These are phyloP conservation scores for Didymodactylos carnosus DNA, from an alignment of 2,888 invertebrate species.

Conservation along the genomic window DNA sequence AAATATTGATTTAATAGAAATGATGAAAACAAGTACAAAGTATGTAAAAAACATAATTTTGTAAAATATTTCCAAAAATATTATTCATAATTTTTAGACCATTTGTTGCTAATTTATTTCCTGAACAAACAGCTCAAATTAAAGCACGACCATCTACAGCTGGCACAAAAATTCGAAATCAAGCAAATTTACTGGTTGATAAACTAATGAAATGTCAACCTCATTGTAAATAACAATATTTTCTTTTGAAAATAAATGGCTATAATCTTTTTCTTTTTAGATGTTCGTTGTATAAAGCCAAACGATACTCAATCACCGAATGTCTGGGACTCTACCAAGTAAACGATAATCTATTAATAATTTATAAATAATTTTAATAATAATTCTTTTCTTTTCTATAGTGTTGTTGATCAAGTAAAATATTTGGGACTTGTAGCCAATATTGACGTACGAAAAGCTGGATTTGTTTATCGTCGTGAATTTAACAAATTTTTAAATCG, in stretches of 20 bases:
- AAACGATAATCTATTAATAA: background rate
- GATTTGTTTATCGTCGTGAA: constrained; percentile 46
- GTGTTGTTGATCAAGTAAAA: constrained; percentile 48
- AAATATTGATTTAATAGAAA: constrained; percentile 45
- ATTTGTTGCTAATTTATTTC: constrained; percentile 41
- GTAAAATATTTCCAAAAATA: background rate
- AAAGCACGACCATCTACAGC: constrained; percentile 47
- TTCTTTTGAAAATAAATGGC: no score
- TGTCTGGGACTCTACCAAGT: constrained; percentile 45
- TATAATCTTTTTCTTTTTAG: constrained; percentile 21
- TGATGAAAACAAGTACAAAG: constrained; percentile 47
- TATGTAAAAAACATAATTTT: constrained; percentile 24
- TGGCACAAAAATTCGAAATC: constrained; percentile 47
- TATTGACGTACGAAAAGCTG: constrained; percentile 47
- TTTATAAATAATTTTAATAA: background rate
- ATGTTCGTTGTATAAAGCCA: constrained; percentile 51
- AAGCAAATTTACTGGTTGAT: constrained; percentile 46
- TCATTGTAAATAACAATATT: constrained; percentile 27
- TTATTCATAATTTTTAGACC: background rate
- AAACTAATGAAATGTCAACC: constrained; percentile 48
- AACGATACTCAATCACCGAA: constrained; percentile 47
- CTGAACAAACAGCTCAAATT: constrained; percentile 37
- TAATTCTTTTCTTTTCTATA: constrained; percentile 16
- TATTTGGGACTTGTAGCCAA: constrained; percentile 50
- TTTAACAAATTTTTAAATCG: constrained; percentile 45